Evolutionary conservation across 2,888 invertebrate genomes (phyloP).

Genomic region (Euproctis similis): DNA sequence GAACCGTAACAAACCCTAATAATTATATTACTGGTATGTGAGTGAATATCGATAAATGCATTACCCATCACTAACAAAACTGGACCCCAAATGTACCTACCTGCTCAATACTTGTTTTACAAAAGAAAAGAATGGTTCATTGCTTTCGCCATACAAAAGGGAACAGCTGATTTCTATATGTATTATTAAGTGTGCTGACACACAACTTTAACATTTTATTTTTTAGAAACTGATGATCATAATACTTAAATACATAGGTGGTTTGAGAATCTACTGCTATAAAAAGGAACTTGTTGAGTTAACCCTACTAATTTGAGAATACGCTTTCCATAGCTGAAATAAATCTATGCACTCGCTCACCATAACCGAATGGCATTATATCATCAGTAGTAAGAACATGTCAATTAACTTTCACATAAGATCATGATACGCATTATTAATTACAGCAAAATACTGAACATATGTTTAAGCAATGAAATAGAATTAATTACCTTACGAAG

Average conservation of each 20-base stretch:
- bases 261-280: too few relatives aligned
- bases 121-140: slow-evolving; percentile 8
- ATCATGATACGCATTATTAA: slow-evolving; percentile 17
- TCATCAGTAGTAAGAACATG: slow-evolving; percentile 9
- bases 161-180: slow-evolving; percentile 23
- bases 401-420: slow-evolving; percentile 25
- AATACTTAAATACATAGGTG: too few relatives aligned
- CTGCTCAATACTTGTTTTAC: slow-evolving; percentile 14
- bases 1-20: too few relatives aligned
- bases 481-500: slow-evolving; percentile 52
- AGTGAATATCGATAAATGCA: slow-evolving; percentile 19
- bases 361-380: slow-evolving; percentile 13
- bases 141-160: slow-evolving; percentile 6
- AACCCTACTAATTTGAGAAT: slow-evolving; percentile 17
- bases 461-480: slow-evolving; percentile 45
- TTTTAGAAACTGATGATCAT: too few relatives aligned
- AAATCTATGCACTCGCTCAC: slow-evolving; percentile 8
- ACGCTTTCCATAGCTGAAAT: slow-evolving; percentile 16
- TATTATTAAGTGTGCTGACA: too few relatives aligned
- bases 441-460: slow-evolving; percentile 43
- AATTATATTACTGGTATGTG: too few relatives aligned
- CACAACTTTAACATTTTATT: too few relatives aligned
- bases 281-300: slow-evolving; percentile 9
- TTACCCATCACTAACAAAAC: slow-evolving; percentile 24
- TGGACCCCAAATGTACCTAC: slow-evolving; percentile 16